phyloP scores from a whole-genome alignment of 64 coral and sea anemone genomes.

The Catalaphyllia jardinei region DNA sequence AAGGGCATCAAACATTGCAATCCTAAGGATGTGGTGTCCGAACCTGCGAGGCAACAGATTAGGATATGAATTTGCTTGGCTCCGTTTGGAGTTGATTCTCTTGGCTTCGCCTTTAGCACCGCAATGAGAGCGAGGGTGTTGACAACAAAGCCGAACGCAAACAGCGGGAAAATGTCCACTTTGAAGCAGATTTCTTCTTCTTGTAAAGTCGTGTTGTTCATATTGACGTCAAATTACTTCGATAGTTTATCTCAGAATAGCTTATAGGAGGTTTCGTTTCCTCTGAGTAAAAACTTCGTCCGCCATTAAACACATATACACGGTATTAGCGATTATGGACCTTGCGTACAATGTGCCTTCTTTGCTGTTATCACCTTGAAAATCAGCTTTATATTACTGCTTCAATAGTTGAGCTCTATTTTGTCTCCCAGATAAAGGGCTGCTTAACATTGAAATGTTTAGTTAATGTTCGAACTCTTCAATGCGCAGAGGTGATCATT shows the following conservation, averaged over 20 bases:
- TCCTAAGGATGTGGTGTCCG: background rate
- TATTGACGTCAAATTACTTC: background rate
- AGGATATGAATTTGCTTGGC: slow-evolving; percentile 10
- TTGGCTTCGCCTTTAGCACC: background rate
- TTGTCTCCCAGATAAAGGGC: too few species aligned
- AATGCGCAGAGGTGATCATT: too few species aligned
- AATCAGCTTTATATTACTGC: too few species aligned
- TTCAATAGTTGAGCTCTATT: too few species aligned
- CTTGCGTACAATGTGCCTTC: too few species aligned
- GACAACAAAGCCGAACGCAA: slow-evolving; percentile 7
- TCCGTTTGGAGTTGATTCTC: background rate
- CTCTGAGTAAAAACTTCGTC: too few species aligned
- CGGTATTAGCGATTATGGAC: too few species aligned
- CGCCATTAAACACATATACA: too few species aligned
- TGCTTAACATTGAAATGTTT: too few species aligned
- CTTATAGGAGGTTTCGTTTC: background rate
- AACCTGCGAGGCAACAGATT: slow-evolving; percentile 19
- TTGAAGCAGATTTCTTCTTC: slow-evolving; percentile 8
- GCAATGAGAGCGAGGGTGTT: slow-evolving; percentile 12
- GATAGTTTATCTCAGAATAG: background rate
- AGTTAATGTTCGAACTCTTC: too few species aligned
- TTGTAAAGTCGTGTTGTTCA: background rate
- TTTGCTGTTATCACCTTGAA: too few species aligned
- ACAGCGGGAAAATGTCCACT: slow-evolving; percentile 30
- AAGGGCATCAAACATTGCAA: slow-evolving; percentile 33